phyloP scores from a whole-genome alignment of 1,140 invertebrate genomes.

The Caenorhabditis tropicalis region DNA sequence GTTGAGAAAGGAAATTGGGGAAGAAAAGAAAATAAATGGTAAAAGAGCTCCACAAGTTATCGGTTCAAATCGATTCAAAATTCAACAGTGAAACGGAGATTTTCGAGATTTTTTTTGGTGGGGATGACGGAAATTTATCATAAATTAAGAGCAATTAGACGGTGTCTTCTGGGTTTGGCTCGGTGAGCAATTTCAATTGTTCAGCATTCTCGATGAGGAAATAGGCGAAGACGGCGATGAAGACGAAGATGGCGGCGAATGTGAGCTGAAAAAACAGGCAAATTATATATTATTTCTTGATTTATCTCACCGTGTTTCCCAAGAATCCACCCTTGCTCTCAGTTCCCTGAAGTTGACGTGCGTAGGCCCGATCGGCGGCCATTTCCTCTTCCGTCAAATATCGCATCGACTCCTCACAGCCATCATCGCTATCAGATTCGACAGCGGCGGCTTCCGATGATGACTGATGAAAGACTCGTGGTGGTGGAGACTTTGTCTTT shows the following conservation, averaged over 20 bases:
- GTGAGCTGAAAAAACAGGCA: not conserved
- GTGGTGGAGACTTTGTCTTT: not conserved
- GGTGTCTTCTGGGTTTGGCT: not conserved
- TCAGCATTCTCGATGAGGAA: conserved; percentile 13
- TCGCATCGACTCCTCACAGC: conserved; percentile 14
- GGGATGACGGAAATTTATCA: not conserved
- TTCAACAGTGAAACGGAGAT: conserved; percentile 7
- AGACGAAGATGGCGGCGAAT: not conserved
- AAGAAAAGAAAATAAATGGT: not conserved
- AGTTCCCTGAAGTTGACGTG: not conserved
- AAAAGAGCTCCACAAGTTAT: not conserved
- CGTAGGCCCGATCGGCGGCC: conserved; percentile 4
- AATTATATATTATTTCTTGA: too few relatives aligned
- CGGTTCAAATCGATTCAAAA: not conserved
- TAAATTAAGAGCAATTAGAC: not conserved
- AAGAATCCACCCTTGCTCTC: not conserved
- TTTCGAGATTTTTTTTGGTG: not conserved
- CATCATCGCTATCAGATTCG: conserved; percentile 16
- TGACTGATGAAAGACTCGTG: not conserved
- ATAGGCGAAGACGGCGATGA: conserved; percentile 7
- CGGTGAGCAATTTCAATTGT: not conserved
- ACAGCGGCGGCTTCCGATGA: not conserved
- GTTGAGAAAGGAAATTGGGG: not conserved
- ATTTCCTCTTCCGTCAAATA: conserved; percentile 35
- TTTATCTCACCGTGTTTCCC: not conserved